Evolutionary conservation across 2,113 vertebrate genomes (phyloP).

Genomic region (Sander lucioperca): DNA sequence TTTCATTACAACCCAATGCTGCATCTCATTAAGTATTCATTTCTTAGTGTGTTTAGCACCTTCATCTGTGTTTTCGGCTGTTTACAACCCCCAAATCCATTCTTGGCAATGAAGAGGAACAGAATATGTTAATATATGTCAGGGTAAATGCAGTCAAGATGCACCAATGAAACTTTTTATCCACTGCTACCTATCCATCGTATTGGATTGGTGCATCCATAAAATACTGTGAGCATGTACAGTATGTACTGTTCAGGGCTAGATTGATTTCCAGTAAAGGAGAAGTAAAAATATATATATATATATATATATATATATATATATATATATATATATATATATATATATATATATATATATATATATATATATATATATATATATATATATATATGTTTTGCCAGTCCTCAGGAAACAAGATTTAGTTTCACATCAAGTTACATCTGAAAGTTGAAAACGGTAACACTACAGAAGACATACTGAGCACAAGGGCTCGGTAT

Average conservation of each 20-base stretch:
- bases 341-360: no score
- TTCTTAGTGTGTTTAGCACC: neutral
- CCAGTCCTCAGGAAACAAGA: no score
- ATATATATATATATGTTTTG: no score
- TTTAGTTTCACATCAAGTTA: constrained; percentile 16
- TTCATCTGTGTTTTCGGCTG: neutral
- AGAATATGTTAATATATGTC: neutral
- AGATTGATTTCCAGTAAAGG: neutral
- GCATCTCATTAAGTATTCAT: constrained; percentile 2
- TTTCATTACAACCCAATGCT: constrained; percentile 2
- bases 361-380: no score
- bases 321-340: no score
- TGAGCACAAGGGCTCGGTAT: neutral
- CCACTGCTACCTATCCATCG: no score
- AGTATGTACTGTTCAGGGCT: neutral
- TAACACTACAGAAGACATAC: neutral
- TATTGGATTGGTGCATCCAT: neutral
- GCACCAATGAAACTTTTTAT: neutral
- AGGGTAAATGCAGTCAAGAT: neutral
- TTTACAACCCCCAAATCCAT: neutral
- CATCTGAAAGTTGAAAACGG: neutral
- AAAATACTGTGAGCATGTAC: neutral
- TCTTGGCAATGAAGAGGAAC: neutral
- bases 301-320: no score
- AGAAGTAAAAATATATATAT: no score